Evolutionary conservation across 2,113 vertebrate genomes (phyloP), one percentile per base, ranked within the genome.

Genomic region (Zingel zingel): DNA sequence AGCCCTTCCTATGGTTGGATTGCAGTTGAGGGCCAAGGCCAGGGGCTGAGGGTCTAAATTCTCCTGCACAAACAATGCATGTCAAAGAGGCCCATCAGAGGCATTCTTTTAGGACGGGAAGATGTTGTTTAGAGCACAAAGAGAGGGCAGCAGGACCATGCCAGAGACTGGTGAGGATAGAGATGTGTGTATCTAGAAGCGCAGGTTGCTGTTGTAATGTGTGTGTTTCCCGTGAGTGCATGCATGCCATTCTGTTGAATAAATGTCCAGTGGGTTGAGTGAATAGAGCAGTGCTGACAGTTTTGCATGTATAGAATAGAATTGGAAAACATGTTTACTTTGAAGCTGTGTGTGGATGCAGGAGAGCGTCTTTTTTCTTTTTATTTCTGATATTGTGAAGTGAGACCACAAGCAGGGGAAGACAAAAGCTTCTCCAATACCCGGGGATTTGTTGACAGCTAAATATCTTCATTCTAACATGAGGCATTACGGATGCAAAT

Each of bases 1-100:
- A 85, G 89, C 78, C 36, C 88, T 82, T 90, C 90, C 90, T 80
- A 88, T 69, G 84, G 85, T 73, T 90, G 85, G 77, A 83, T 84
- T 85, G 88, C 82, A 93, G 90, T 93, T 61, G 85, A 91, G 94
- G 92, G 88, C 90, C 91, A 92, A 93, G 92, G 91, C 92, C 92
- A 91, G 91, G 73, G 81, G 81, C 86, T 84, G 82, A 80, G 87
- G 89, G 83, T 91, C 89, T 94, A 94, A 93, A 94, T 92, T 93
- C 86, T 90, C 85, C 62, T 89, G 79, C 85, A 87, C 85, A 92
- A 94, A 94, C 92, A 94, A 94, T 93, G 82, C 88, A 77, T 93
- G 93, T 94, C 93, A 94, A 86, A 87, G 90, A 79, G 90, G 89
- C 85, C 91, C 84, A 65, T 91, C 83, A 82, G 73, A 89, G 83